Conservation (phyloP, 2,888 invertebrate species). For the Ennomos fuscantarius region DNA sequence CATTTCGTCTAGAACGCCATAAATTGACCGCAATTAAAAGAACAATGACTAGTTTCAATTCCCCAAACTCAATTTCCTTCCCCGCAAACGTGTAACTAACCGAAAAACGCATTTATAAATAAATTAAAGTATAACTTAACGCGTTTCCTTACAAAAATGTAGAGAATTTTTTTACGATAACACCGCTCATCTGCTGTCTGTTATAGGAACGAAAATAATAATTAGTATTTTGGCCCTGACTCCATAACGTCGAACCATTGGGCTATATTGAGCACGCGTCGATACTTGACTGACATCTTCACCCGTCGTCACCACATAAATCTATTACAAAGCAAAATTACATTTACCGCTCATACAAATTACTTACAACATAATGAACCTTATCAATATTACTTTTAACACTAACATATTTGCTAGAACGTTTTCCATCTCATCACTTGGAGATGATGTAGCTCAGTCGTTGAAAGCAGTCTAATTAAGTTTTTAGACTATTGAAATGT, state of each 20-base stretch:
- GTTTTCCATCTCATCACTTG: conserved; percentile 35
- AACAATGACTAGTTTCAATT: conserved; percentile 84
- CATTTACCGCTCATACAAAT: conserved; percentile 37
- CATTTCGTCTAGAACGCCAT: conserved; percentile 80
- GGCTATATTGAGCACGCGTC: conserved; percentile 78
- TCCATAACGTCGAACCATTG: conserved; percentile 56
- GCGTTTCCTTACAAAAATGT: conserved; percentile 25
- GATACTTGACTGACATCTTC: conserved; percentile 79
- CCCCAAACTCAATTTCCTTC: conserved; percentile 83
- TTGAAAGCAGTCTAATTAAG: conserved; percentile 82
- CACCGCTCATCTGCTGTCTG: conserved; percentile 33
- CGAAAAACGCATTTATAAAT: conserved; percentile 54
- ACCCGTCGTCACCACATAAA: conserved; percentile 78
- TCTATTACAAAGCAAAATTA: conserved; percentile 56
- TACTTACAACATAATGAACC: conserved; percentile 45
- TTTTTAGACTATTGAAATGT: conserved; percentile 79
- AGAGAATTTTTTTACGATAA: conserved; percentile 21
- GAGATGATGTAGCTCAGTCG: conserved; percentile 66
- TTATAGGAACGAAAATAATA: conserved; percentile 66
- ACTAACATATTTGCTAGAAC: conserved; percentile 30
- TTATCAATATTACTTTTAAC: conserved; percentile 36
- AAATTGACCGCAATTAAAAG: conserved; percentile 83
- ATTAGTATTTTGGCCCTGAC: conserved; percentile 69
- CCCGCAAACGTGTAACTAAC: conserved; percentile 73
- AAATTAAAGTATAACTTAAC: conserved; percentile 35